Percentiles rank a stretch among this genome's conserved stretches.
Evolutionary conservation across 2,797 vertebrate genomes (phyloP).

Genomic region (Erpetoichthys calabaricus): DNA sequence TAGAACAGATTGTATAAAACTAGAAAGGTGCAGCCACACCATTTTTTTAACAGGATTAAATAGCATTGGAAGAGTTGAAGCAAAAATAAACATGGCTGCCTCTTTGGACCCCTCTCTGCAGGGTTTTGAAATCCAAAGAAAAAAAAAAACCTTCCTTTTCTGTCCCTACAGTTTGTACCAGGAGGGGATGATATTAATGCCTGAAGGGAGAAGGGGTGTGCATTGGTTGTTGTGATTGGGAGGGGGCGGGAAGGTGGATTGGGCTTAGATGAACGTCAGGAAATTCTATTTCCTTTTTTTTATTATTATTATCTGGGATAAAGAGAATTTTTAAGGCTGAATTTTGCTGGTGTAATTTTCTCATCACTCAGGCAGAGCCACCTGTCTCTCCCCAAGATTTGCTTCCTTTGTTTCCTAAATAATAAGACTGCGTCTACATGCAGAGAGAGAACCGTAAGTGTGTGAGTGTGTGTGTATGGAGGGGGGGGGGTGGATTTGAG

Average conservation of each 20-base stretch:
- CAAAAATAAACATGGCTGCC: constrained; percentile 38
- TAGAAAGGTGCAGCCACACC: too few relatives aligned
- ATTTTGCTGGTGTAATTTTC: constrained; percentile 51
- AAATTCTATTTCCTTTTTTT: constrained; percentile 34
- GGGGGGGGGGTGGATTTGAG: neutral
- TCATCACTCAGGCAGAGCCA: constrained; percentile 49
- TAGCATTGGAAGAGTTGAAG: constrained; percentile 30
- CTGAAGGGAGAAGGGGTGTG: neutral
- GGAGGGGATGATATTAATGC: constrained; percentile 5
- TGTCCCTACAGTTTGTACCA: constrained; percentile 36
- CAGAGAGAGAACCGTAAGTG: neutral
- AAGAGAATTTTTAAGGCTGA: constrained; percentile 25
- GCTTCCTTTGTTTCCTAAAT: constrained; percentile 55
- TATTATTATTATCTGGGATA: constrained; percentile 26
- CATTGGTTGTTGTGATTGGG: neutral
- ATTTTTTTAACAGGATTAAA: too few relatives aligned
- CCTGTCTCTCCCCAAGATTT: constrained; percentile 46
- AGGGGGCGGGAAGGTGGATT: neutral
- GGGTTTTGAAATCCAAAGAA: constrained; percentile 36
- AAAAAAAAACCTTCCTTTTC: constrained; percentile 20
- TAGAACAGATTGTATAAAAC: too few relatives aligned
- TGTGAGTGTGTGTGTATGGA: neutral
- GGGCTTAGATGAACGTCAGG: constrained; percentile 17
- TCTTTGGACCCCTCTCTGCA: constrained; percentile 27
- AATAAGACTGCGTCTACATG: constrained; percentile 43